A percentile compares a stretch with the other conserved stretches of the same genome.
phyloP scores from a whole-genome alignment of 2,113 vertebrate species.

The Perognathus longimembris region DNA sequence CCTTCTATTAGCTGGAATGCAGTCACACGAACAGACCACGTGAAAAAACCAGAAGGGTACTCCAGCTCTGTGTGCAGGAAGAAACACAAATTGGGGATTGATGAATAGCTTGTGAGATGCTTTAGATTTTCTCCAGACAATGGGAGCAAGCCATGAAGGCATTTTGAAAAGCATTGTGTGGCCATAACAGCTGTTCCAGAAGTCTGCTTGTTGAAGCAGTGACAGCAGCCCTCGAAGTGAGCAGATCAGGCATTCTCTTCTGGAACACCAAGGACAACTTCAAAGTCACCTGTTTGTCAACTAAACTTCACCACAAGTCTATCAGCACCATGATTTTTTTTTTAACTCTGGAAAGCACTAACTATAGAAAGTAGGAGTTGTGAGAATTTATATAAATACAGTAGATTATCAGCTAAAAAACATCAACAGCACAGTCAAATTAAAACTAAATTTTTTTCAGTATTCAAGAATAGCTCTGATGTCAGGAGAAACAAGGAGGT shows the following conservation, averaged over 20 bases:
- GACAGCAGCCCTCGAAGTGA: not conserved
- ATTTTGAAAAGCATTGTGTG: not conserved
- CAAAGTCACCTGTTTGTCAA: not conserved
- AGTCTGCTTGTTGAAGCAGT: not conserved
- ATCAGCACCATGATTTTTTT: conserved; percentile 5
- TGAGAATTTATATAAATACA: conserved; percentile 25
- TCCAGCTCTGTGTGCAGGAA: not conserved
- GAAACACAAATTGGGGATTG: not conserved
- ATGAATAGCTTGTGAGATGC: not conserved
- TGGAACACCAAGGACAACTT: conserved; percentile 50
- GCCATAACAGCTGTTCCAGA: not conserved
- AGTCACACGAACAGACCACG: not conserved
- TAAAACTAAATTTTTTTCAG: not conserved
- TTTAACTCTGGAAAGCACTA: conserved; percentile 15
- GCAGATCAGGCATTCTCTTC: conserved; percentile 30
- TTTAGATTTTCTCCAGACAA: conserved; percentile 43
- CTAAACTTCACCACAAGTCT: not conserved
- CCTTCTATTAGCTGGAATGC: not conserved
- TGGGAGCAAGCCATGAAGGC: not conserved
- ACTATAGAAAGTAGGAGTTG: not conserved
- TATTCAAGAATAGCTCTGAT: not conserved
- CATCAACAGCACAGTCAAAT: not conserved
- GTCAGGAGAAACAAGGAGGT: not conserved
- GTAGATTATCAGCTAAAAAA: not conserved
- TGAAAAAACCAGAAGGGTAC: not conserved